Evolutionary conservation across 2,113 vertebrate species (phyloP).

Genomic region (Calcarius ornatus): DNA sequence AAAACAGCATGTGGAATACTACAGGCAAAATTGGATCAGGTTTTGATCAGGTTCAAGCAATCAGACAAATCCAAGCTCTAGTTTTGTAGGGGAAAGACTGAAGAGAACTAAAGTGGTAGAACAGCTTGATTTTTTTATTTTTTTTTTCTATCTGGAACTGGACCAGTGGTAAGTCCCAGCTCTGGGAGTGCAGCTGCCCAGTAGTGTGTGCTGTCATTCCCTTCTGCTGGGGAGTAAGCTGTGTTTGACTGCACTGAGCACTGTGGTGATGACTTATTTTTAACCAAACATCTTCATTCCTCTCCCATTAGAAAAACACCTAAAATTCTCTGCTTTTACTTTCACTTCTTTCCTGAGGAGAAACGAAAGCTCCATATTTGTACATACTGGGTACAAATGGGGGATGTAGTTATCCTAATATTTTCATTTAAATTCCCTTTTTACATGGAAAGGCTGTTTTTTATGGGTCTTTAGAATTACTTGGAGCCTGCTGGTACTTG

Average conservation of each 20-base stretch:
- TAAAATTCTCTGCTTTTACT: neutral
- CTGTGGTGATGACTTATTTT: neutral
- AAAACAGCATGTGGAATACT: neutral
- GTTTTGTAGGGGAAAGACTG: neutral
- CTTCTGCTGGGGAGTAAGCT: neutral
- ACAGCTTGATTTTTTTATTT: neutral
- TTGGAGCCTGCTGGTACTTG: neutral
- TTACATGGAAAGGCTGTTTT: neutral
- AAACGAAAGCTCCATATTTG: neutral
- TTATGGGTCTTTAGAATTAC: neutral
- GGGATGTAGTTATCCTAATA: neutral
- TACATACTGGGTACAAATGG: neutral
- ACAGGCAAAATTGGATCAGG: neutral
- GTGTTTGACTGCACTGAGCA: neutral
- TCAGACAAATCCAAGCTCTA: neutral
- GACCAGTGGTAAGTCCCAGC: neutral
- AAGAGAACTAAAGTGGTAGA: neutral
- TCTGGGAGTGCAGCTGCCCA: rapidly evolving
- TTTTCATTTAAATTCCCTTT: neutral
- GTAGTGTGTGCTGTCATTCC: neutral
- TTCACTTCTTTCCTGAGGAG: neutral
- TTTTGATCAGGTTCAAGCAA: neutral
- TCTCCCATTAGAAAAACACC: neutral
- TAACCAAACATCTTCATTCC: neutral
- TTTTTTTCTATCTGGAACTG: neutral